phyloP scores from a whole-genome alignment of 1,140 invertebrate species.

The Sipha flava region DNA sequence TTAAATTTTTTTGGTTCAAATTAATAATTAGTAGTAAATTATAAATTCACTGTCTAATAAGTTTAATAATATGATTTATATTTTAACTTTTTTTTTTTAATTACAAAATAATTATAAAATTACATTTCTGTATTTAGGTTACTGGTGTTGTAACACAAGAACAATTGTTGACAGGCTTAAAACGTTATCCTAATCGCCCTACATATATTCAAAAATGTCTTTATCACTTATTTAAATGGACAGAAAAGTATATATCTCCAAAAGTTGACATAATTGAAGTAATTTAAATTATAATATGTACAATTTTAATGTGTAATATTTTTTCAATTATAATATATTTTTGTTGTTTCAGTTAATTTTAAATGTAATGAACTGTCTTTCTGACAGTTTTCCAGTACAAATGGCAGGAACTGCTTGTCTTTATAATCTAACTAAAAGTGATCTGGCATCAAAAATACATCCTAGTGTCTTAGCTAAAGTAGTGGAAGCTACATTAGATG shows the following conservation, averaged over 20 bases:
- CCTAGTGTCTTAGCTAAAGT: constrained; percentile 57
- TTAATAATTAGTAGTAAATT: neutral
- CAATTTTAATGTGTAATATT: neutral
- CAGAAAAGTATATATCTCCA: constrained; percentile 49
- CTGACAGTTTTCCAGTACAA: constrained; percentile 59
- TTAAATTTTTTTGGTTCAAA: neutral
- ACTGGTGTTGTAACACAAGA: constrained; percentile 55
- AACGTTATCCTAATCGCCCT: constrained; percentile 53
- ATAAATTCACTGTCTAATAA: neutral
- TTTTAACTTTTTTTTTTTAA: neutral
- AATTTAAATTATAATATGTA: neutral
- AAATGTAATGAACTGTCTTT: constrained; percentile 59
- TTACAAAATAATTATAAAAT: no score
- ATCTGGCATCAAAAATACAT: constrained; percentile 51
- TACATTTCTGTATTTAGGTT: constrained; percentile 46
- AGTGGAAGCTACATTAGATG: constrained; percentile 58
- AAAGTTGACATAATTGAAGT: constrained; percentile 57
- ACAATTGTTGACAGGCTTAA: constrained; percentile 57
- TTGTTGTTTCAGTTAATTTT: constrained; percentile 52
- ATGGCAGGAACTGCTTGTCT: constrained; percentile 74
- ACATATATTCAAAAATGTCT: constrained; percentile 63
- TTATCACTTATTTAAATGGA: constrained; percentile 62
- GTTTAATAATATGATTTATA: constrained; percentile 7
- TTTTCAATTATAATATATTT: neutral
- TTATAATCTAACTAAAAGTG: constrained; percentile 65